Evolutionary conservation across 2,113 vertebrate species (phyloP).

Genomic region (Hemiprocne comata): DNA sequence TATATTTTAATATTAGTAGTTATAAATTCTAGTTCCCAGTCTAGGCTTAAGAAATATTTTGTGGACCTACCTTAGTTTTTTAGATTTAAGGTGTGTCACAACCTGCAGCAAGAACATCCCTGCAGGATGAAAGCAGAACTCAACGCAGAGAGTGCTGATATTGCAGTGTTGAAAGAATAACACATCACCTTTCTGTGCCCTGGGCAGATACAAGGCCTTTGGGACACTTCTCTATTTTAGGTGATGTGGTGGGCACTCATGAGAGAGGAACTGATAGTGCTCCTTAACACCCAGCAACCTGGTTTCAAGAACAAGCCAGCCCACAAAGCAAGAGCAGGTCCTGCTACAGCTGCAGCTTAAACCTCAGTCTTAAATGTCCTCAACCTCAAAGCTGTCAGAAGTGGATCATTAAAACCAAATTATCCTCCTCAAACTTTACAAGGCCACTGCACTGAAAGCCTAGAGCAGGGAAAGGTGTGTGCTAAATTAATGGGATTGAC

Average conservation of each 20-base stretch:
- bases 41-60: neutral
- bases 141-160: neutral
- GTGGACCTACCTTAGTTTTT: neutral
- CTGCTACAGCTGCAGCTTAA: neutral
- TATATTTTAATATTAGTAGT: neutral
- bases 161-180: neutral
- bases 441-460: neutral
- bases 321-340: neutral
- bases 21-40: neutral
- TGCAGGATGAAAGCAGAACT: neutral
- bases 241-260: neutral
- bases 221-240: conserved; percentile 1
- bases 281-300: neutral
- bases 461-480: neutral
- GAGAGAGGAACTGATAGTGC: conserved; percentile 6
- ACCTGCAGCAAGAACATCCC: neutral
- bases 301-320: neutral
- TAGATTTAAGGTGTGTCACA: neutral
- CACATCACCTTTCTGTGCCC: neutral
- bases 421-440: neutral
- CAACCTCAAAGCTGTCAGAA: neutral
- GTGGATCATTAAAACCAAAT: neutral
- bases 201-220: neutral
- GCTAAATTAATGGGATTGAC: neutral
- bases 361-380: neutral